These are phyloP conservation scores for Philopedon plagiatum DNA, from an alignment of 2,888 invertebrate genomes.

Conservation along the genomic window DNA sequence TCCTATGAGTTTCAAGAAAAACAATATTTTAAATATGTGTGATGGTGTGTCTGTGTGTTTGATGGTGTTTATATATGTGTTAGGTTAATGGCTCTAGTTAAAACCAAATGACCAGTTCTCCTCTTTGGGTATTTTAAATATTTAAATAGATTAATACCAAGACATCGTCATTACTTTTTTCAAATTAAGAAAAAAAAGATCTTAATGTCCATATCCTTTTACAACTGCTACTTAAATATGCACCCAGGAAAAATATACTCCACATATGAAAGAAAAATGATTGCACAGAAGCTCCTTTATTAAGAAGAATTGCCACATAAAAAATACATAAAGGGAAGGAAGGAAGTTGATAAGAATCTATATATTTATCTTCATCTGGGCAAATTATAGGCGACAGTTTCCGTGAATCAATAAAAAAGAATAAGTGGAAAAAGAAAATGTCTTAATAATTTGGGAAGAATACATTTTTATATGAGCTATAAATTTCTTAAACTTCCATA, in stretches of 20 bases:
- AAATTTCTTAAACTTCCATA: not conserved
- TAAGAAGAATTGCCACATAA: slow-evolving; percentile 34
- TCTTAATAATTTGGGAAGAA: not conserved
- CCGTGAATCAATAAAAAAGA: slow-evolving; percentile 28
- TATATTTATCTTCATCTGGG: slow-evolving; percentile 36
- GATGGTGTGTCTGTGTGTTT: too few species aligned
- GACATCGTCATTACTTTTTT: too few species aligned
- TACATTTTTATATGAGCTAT: not conserved
- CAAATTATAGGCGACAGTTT: slow-evolving; percentile 34
- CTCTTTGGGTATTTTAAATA: too few species aligned
- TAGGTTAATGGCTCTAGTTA: too few species aligned
- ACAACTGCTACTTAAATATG: not conserved
- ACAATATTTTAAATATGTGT: too few species aligned
- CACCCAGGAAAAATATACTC: slow-evolving; percentile 3
- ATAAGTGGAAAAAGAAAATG: slow-evolving; percentile 18
- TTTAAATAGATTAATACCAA: too few species aligned
- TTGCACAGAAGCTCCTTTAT: slow-evolving; percentile 27
- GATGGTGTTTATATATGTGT: too few species aligned
- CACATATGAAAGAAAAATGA: slow-evolving; percentile 33
- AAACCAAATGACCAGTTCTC: too few species aligned
- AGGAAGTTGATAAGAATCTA: slow-evolving; percentile 29
- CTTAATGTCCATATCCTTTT: too few species aligned
- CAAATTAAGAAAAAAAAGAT: too few species aligned
- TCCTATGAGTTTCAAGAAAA: too few species aligned
- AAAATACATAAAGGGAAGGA: slow-evolving; percentile 28